Evolutionary conservation across 1,140 invertebrate species (phyloP).

Genomic region (Bombus picipes): DNA sequence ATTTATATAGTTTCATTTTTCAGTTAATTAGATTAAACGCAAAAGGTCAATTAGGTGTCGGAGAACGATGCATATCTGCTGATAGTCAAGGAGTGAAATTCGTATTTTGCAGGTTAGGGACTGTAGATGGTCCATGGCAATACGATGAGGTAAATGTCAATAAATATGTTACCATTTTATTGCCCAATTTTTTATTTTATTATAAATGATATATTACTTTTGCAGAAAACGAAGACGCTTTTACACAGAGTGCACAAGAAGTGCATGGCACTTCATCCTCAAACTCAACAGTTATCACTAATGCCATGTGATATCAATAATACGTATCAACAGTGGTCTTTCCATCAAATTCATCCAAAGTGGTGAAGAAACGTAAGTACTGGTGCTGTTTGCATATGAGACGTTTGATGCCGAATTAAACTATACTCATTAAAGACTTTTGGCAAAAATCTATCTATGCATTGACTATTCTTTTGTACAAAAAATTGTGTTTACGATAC

Average conservation of each 20-base stretch:
- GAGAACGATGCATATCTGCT: slow-evolving; percentile 97
- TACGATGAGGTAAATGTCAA: slow-evolving; percentile 87
- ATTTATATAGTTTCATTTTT: slow-evolving; percentile 60
- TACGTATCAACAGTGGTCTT: slow-evolving; percentile 94
- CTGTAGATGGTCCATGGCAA: slow-evolving; percentile 96
- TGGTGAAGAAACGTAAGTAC: slow-evolving; percentile 82
- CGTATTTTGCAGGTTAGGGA: slow-evolving; percentile 94
- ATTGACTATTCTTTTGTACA: slow-evolving; percentile 1
- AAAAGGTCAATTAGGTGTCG: slow-evolving; percentile 96
- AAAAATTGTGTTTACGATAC: neutral
- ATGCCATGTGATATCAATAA: slow-evolving; percentile 92
- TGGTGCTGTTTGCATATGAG: neutral
- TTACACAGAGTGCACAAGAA: slow-evolving; percentile 91
- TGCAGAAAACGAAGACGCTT: slow-evolving; percentile 88
- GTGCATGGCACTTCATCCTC: slow-evolving; percentile 93
- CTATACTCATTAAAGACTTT: neutral
- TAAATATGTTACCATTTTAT: neutral
- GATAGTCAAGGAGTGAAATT: slow-evolving; percentile 93
- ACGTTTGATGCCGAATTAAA: neutral
- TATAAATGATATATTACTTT: neutral
- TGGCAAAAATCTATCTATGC: neutral
- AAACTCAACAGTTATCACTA: slow-evolving; percentile 89
- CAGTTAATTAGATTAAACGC: slow-evolving; percentile 95
- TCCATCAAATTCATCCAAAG: slow-evolving; percentile 89
- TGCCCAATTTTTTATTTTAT: neutral